These are phyloP conservation scores for Schizaphis graminum DNA, from an alignment of 2,888 invertebrate species.

Conservation along the genomic window DNA sequence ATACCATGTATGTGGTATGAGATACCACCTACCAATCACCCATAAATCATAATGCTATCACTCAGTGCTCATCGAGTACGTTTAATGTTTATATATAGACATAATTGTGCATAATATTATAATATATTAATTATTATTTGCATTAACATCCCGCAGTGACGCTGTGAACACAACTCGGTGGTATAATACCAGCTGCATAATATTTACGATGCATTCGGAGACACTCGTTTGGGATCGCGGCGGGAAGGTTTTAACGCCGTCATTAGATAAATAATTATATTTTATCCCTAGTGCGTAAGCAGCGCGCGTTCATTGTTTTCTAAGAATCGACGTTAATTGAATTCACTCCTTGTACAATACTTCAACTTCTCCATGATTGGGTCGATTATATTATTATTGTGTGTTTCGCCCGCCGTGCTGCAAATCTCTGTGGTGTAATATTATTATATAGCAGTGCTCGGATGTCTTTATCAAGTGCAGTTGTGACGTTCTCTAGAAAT, in stretches of 20 bases:
- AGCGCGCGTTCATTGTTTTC: slow-evolving; percentile 39
- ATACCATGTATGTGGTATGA: background rate
- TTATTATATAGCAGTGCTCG: background rate
- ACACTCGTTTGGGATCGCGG: background rate
- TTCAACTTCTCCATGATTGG: slow-evolving; percentile 45
- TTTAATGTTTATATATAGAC: background rate
- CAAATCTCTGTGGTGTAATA: background rate
- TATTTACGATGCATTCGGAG: background rate
- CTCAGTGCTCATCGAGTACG: too few species aligned
- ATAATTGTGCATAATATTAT: background rate
- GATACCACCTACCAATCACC: background rate
- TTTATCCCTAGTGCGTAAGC: background rate
- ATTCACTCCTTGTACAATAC: slow-evolving; percentile 19
- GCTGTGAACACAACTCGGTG: background rate
- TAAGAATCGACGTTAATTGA: slow-evolving; percentile 50
- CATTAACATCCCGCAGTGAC: background rate
- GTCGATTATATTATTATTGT: slow-evolving; percentile 8
- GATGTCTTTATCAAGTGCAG: slow-evolving; percentile 29
- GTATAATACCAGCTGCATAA: background rate
- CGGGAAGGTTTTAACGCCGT: background rate
- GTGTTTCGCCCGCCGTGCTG: background rate
- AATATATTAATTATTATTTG: background rate
- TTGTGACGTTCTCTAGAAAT: background rate
- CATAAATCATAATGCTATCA: background rate
- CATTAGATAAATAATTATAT: slow-evolving; percentile 21